phyloP scores from a whole-genome alignment of 2,888 invertebrate genomes.

The Melinaea menophilus region DNA sequence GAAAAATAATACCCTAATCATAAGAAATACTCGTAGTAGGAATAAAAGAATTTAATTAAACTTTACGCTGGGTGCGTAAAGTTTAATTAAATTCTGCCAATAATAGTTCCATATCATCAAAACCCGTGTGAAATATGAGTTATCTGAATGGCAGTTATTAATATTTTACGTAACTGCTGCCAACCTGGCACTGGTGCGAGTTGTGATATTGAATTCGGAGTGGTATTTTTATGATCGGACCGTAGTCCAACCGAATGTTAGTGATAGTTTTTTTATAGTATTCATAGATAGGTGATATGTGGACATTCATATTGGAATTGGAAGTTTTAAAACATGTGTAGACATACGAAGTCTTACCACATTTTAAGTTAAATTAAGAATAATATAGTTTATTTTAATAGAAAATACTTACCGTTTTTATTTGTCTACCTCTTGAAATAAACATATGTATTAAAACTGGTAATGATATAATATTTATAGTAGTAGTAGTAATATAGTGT shows the following conservation, averaged over 20 bases:
- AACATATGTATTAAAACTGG: too few relatives aligned
- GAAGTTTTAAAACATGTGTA: too few relatives aligned
- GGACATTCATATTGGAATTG: neutral
- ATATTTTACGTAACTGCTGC: conserved; percentile 26
- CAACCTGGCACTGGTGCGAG: conserved; percentile 29
- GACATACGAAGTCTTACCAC: too few relatives aligned
- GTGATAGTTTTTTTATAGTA: conserved; percentile 7
- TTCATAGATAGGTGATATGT: conserved; percentile 3
- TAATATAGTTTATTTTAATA: too few relatives aligned
- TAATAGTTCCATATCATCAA: conserved; percentile 15
- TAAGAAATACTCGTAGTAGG: neutral
- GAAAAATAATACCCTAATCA: neutral
- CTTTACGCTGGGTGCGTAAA: too few relatives aligned
- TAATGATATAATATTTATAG: too few relatives aligned
- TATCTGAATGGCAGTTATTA: conserved; percentile 28
- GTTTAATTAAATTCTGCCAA: too few relatives aligned
- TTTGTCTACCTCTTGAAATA: too few relatives aligned
- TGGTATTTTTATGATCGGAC: conserved; percentile 20
- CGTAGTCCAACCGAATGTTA: conserved; percentile 5
- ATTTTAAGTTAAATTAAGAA: too few relatives aligned
- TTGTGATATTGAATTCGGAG: conserved; percentile 29
- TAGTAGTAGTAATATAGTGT: too few relatives aligned
- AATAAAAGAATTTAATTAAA: conserved; percentile 11
- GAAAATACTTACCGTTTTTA: too few relatives aligned
- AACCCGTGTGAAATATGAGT: conserved; percentile 21